phyloP scores from a whole-genome alignment of 2,888 invertebrate genomes.

The Trichogramma dendrolimi region DNA sequence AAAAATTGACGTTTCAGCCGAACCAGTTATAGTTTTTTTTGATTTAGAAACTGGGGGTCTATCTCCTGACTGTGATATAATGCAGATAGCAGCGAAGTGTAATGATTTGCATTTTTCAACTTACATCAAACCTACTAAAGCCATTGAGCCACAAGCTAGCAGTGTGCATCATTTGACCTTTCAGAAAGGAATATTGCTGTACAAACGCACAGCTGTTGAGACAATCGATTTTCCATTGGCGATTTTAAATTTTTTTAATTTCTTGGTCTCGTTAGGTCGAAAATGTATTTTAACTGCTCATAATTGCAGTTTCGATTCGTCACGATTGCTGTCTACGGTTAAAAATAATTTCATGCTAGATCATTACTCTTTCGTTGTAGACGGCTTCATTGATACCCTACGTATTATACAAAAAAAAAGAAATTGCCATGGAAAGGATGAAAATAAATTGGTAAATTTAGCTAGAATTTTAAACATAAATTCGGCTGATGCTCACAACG shows the following conservation, averaged over 20 bases:
- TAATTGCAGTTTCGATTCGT: slow-evolving; percentile 21
- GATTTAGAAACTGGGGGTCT: too few relatives aligned
- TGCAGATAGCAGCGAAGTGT: too few relatives aligned
- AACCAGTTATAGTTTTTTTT: too few relatives aligned
- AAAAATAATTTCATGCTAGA: slow-evolving; percentile 13
- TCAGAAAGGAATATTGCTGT: too few relatives aligned
- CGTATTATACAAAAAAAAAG: slow-evolving; percentile 10
- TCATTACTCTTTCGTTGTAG: slow-evolving; percentile 13
- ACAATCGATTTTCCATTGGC: slow-evolving; percentile 7
- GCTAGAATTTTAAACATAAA: not conserved
- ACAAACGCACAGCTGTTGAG: slow-evolving; percentile 4
- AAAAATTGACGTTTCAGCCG: too few relatives aligned
- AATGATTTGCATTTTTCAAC: too few relatives aligned
- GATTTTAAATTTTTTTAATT: slow-evolving; percentile 14
- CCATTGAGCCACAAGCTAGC: too few relatives aligned
- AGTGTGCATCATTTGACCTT: too few relatives aligned
- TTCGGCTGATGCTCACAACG: slow-evolving; percentile 10
- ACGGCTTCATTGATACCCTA: slow-evolving; percentile 23
- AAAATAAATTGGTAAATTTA: slow-evolving; percentile 12
- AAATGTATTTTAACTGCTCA: slow-evolving; percentile 20
- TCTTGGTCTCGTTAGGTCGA: too few relatives aligned
- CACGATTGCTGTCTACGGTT: slow-evolving; percentile 12
- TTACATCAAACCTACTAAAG: too few relatives aligned
- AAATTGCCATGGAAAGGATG: slow-evolving; percentile 6
- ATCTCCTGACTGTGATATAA: too few relatives aligned